Base-by-base conservation (phyloP, 2,888 invertebrate genomes). In the Ochropleura plecta region DNA sequence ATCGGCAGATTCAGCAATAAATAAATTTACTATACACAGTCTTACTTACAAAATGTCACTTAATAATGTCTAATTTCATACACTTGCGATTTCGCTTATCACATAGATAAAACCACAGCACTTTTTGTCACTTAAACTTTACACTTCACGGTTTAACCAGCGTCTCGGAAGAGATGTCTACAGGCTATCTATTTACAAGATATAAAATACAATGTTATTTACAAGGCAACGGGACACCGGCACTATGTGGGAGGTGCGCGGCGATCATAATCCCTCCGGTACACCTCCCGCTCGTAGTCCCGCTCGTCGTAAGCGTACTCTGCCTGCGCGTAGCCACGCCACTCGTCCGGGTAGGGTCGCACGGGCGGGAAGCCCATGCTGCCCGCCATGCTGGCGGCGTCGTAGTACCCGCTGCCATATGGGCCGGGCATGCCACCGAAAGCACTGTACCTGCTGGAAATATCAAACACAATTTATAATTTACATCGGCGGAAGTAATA, bases 251-350 rank as follows among this genome's bases (percentile, higher is more conserved):
- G 97, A 55, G 97, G 97, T 78, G 97, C 97, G 84, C 97, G 96
- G 79, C 97, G 95, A 88, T 97, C 97, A 87, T 97, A 97, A 88
- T 97, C 97, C 79, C 97, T 93, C 76, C 97, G 88, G 92, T 97
- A 95, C 86, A 97, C 97, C 82, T 97, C 97, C 62, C 96, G 94
- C 82, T 96, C 96, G 78, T 96, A 96, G 73, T 96, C 97, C 86
- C 97, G 96, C 74, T 97, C 97, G 49, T 96, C 96, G 88, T 96
- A 96, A 12, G 94, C 90, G 81, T 97, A 97, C 85, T 97, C 97
- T 18, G 95, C 92, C 82, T 94, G 95, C 42, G 92, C 87, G 90
- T 96, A 96, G 71, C 94, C 94, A 70, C 96, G 95, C 96, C 96
- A 96, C 73, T 96, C 96, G n/a, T 95, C 96, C 6, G 95, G 94